phyloP scores from a whole-genome alignment of 2,888 invertebrate species.

The Drosophila antonietae region DNA sequence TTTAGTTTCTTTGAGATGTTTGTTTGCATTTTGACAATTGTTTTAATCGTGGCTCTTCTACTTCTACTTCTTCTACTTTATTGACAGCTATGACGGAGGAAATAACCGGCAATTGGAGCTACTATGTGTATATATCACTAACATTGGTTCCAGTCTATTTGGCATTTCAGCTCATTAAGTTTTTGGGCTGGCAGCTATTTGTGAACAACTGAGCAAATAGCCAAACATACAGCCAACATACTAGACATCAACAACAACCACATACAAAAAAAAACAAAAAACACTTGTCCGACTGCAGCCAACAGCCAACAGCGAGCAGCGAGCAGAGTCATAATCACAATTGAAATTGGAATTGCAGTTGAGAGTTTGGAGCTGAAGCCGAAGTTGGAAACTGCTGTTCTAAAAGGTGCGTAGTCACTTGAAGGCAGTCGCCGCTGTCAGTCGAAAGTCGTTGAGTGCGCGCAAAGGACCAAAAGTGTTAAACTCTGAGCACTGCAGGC shows the following conservation, averaged over 20 bases:
- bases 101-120: conserved; percentile 84
- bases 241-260: conserved; percentile 1
- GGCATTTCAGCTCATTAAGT: conserved; percentile 84
- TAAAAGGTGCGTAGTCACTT: conserved; percentile 70
- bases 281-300: conserved; percentile 7
- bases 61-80: conserved; percentile 5
- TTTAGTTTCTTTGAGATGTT: conserved; percentile 4
- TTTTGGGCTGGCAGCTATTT: conserved; percentile 85
- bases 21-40: conserved; percentile 51
- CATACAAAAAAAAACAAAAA: background rate
- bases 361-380: conserved; percentile 5
- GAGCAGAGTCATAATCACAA: conserved; percentile 35
- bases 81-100: conserved; percentile 83
- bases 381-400: conserved; percentile 20
- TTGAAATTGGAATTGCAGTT: conserved; percentile 25
- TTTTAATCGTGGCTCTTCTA: conserved; percentile 38
- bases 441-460: conserved; percentile 41
- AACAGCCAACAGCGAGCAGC: conserved; percentile 16
- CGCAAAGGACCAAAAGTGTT: conserved; percentile 3
- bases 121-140: conserved; percentile 83
- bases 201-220: conserved; percentile 84
- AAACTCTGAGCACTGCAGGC: conserved; percentile 13
- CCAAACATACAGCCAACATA: conserved; percentile 8
- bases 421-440: conserved; percentile 48
- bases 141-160: conserved; percentile 84